Evolutionary conservation across 2,113 vertebrate genomes (phyloP).

Genomic region (Anser brachyrhynchus): DNA sequence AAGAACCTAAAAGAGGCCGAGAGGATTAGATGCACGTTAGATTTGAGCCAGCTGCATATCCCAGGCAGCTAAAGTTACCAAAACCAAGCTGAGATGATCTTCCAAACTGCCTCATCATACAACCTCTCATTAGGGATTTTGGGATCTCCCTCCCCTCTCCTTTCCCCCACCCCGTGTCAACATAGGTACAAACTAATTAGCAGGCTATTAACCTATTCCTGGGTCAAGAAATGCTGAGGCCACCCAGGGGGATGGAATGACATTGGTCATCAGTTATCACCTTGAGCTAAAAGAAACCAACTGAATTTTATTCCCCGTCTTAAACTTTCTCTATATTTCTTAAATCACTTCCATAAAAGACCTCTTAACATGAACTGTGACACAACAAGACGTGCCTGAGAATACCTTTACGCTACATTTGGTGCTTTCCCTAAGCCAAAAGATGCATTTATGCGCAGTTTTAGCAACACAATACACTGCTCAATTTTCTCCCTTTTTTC

Average conservation of each 20-base stretch:
- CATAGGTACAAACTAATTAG: background rate
- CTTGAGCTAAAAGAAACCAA: background rate
- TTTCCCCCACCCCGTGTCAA: background rate
- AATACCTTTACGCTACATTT: background rate
- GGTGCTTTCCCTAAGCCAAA: background rate
- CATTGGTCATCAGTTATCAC: background rate
- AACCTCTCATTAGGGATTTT: background rate
- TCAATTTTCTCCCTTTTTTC: background rate
- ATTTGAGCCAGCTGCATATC: background rate
- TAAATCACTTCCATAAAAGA: background rate
- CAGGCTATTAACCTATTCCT: fast-evolving
- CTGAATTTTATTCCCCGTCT: background rate
- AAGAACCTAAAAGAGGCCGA: background rate
- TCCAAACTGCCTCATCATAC: background rate
- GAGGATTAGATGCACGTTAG: background rate
- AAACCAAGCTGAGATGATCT: too few species aligned
- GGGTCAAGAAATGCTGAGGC: background rate
- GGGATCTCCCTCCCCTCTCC: background rate
- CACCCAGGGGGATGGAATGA: background rate
- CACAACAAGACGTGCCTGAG: background rate
- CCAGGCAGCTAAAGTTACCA: background rate
- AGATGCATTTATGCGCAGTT: background rate
- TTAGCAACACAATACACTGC: background rate
- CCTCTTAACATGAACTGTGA: background rate
- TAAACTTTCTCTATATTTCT: background rate